Evolutionary conservation across 2,113 vertebrate species (phyloP).

Genomic region (Oncorhynchus kisutch): DNA sequence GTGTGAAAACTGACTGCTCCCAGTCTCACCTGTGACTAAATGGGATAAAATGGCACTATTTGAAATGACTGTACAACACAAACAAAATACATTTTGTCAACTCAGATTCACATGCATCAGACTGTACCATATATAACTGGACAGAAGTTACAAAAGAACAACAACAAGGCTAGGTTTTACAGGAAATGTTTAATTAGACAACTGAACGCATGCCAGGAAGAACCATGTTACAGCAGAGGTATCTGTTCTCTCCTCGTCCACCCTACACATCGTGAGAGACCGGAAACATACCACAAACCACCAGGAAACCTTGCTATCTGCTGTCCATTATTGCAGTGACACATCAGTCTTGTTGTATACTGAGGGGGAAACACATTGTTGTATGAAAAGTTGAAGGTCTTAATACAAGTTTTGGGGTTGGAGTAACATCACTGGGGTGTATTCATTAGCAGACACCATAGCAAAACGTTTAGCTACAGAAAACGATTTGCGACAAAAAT

Average conservation of each 20-base stretch:
- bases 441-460: no score
- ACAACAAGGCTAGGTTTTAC: conserved; percentile 52
- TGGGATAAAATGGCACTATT: no score
- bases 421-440: neutral
- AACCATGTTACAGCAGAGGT: conserved; percentile 62
- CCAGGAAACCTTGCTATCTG: conserved; percentile 10
- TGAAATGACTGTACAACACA: no score
- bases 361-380: conserved; percentile 25
- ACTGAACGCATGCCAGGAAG: conserved; percentile 74
- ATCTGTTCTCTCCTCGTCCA: conserved; percentile 45
- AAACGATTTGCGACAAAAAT: no score
- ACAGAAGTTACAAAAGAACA: neutral
- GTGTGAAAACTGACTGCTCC: no score
- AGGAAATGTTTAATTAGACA: conserved; percentile 76
- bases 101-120: no score
- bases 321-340: neutral
- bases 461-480: no score
- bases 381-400: neutral
- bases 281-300: conserved; percentile 38
- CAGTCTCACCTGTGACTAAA: no score
- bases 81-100: no score
- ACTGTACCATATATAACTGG: no score
- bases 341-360: neutral
- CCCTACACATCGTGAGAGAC: conserved; percentile 13
- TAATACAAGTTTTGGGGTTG: neutral